Conservation (phyloP, 2,113 vertebrate species). For the Alectura lathami region DNA sequence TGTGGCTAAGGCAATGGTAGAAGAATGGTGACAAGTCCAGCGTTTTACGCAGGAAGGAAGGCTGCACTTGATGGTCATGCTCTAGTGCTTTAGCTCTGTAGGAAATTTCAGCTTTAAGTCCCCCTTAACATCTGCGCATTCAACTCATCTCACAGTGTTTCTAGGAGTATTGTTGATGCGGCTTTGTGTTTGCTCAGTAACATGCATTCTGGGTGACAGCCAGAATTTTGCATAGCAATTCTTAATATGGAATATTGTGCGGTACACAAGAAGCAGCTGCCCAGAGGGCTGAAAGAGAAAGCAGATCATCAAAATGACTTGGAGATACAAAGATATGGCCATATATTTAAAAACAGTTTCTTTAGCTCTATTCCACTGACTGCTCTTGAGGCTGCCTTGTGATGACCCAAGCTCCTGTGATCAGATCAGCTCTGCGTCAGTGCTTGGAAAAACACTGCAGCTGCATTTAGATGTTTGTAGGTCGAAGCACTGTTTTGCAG, state of each 20-base stretch:
- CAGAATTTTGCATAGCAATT: constrained; percentile 29
- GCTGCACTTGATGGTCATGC: not conserved
- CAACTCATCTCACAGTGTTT: not conserved
- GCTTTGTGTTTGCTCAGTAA: constrained; percentile 14
- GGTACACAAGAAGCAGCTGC: not conserved
- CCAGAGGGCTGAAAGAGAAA: constrained; percentile 18
- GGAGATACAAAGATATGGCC: not conserved
- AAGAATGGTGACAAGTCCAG: not conserved
- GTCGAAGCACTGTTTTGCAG: not conserved
- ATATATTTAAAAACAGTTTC: not conserved
- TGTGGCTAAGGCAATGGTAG: not conserved
- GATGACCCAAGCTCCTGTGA: not conserved
- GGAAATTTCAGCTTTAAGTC: not conserved
- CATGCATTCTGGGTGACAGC: not conserved
- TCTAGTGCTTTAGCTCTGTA: not conserved
- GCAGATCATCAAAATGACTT: not conserved
- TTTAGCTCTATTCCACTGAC: not conserved
- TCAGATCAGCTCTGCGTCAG: not conserved
- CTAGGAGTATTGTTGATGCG: not conserved
- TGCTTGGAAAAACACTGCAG: not conserved
- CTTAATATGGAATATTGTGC: constrained; percentile 12
- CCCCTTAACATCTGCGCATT: not conserved
- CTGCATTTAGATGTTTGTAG: not conserved
- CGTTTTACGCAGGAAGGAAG: not conserved
- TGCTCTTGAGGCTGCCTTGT: not conserved